Percentiles rank a stretch among this genome's conserved stretches.
These are phyloP conservation scores for Oscheius sp. DNA, from an alignment of 2,888 invertebrate species.

Conservation along the genomic window DNA sequence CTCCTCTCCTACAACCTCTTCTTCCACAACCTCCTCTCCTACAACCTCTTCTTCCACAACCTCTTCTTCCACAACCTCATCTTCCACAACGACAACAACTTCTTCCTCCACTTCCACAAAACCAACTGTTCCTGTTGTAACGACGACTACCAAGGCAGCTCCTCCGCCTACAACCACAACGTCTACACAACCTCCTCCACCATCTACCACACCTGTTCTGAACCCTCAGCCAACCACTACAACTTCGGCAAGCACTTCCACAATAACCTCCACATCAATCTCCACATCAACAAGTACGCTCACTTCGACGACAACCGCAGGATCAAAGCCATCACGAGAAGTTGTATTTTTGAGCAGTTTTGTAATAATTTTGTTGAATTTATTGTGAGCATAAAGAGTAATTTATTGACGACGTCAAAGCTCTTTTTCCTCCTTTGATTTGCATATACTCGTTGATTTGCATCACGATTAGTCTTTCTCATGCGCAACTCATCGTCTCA, in stretches of 20 bases:
- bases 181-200: not conserved
- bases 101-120: not conserved
- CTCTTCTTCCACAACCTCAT: not conserved
- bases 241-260: not conserved
- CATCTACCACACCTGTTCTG: not conserved
- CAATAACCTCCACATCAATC: not conserved
- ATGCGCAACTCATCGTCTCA: no score
- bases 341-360: no score
- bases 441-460: no score
- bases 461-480: no score
- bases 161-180: not conserved
- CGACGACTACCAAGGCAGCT: no score
- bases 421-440: no score
- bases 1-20: not conserved
- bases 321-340: no score
- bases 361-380: no score
- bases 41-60: not conserved
- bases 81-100: not conserved
- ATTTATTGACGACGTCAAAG: no score
- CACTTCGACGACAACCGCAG: not conserved
- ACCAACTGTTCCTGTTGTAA: no score
- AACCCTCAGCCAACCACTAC: not conserved
- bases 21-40: not conserved
- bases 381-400: no score
- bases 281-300: not conserved